Base-by-base conservation (phyloP, 2,797 vertebrate species). In the Cygnus olor region DNA sequence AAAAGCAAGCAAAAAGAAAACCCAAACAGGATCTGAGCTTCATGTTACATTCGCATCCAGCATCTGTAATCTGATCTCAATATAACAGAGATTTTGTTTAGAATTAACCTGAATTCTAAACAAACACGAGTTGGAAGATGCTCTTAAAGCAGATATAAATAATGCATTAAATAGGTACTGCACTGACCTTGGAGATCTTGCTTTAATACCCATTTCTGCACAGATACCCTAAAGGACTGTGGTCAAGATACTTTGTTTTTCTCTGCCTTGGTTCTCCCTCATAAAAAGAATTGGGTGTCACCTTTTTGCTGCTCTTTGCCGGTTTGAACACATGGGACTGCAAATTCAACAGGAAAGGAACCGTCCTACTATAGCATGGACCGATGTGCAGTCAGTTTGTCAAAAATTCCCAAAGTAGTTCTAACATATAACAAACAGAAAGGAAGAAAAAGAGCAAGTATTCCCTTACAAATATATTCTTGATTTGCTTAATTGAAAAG, bases 1-100 rank as follows among this genome's bases (percentile, higher is more conserved):
- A n/a, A 92, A 90, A 94, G 22, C 70, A 81, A 92, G 72, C 45
- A 85, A 93, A 69, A 12, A 76, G 49, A 88, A 93, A 95, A 64
- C n/a, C 12, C 32, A 83, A 78, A 90, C 73, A 95, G 80, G 73
- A 90, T 85, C 58, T 72, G 21, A 88, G 73, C 27, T 72, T 96
- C 68, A 60, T 3, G 16, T 88, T 85, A 89, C 38, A 11, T 53
- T 89, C 87, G 47, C 66, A 94, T 85, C 63, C 78, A 95, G 47
- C 45, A 87, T 51, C 56, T 69, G 78, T 57, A 80, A 87, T 42
- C 32, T 53, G 47, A 95, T 82, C 84, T 51, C 21, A 2, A 85
- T 22, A 82, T 96, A 95, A 71, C 49, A 81, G 12, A 51, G 21
- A 4, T 4, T 81, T 88, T 86, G 45, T 81, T 91, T 79, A 86